Evolutionary conservation across 2,888 invertebrate genomes (phyloP).

Genomic region (Macrosiphum euphorbiae): DNA sequence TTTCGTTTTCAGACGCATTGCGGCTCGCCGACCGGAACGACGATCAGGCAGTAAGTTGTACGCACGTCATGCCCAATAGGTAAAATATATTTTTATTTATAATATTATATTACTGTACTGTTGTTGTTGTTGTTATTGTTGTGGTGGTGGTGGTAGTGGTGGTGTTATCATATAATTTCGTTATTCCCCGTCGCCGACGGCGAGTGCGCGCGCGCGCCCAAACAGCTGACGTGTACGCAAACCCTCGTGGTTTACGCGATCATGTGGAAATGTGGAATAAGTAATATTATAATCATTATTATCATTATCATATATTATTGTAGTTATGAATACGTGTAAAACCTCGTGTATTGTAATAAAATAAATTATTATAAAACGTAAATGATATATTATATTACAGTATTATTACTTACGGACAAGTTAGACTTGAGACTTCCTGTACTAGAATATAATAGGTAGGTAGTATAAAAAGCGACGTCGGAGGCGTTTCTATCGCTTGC

Average conservation of each 20-base stretch:
- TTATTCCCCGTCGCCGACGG: not conserved
- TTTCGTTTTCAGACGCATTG: not conserved
- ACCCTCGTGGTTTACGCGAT: not conserved
- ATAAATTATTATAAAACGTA: not conserved
- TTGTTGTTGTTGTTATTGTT: not conserved
- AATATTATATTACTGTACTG: not conserved
- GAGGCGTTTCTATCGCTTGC: not conserved
- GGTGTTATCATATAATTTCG: not conserved
- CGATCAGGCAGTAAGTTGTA: not conserved
- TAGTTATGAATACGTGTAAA: not conserved
- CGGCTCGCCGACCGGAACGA: conserved; percentile 9
- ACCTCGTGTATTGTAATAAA: not conserved
- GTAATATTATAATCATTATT: not conserved
- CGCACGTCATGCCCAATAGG: not conserved
- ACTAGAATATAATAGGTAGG: not conserved
- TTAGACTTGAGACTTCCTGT: not conserved
- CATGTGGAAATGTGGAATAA: not conserved
- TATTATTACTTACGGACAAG: not conserved
- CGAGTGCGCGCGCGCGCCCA: not conserved
- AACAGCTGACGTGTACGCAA: not conserved
- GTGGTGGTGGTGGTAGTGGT: not conserved
- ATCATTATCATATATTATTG: not conserved
- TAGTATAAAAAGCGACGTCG: not conserved
- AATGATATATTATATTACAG: not conserved
- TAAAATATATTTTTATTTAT: not conserved